Evolutionary conservation across 2,797 vertebrate genomes (phyloP), one percentile per base, ranked within the genome.

Genomic region (Ficedula albicollis): DNA sequence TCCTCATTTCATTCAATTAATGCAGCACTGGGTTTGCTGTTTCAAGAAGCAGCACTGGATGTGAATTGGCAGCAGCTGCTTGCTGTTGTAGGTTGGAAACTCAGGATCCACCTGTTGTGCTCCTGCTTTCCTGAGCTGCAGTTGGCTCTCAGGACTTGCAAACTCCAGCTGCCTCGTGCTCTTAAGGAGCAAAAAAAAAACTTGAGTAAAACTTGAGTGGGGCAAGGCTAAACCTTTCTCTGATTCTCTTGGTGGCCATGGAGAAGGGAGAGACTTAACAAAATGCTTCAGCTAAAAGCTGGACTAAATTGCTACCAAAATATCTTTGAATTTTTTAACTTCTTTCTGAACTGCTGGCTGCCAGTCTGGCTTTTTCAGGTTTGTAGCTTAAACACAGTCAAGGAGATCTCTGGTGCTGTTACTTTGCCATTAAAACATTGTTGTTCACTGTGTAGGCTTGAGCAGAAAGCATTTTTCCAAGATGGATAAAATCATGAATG

Each of bases 1-100:
- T 30, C 67, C 77, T 91, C 41, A 22, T 92, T 92, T 91, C 60
- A 63, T 92, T 89, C 76, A 84, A 22, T 94, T 95, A 94, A 73
- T 86, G 83, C 77, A 30, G 85, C 38, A 10, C 43, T 30, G 75
- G 34, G 52, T 88, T 84, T 87, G 83, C 83, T 77, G 89, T 74
- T 93, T 91, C 67, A 52, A 46, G 79, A 67, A 60, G 63, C 58
- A 90, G 89, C 32, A 3, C 10, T 48, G 63, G 39, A 67, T 93
- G 51, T 68, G 74, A 84, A 38, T 36, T 91, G 83, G 66, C 46
- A 77, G 64, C 77, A 84, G 60, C 87, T 86, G 87, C 52, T 70
- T 29, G 67, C 70, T 60, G 1, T 88, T 18, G 41, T 75, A 39
- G 13, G 15, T 84, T 73, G 76, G 55, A 39, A 63, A 52, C 22